A percentile compares a stretch with the other conserved stretches of the same genome.
phyloP scores from a whole-genome alignment of 2,113 vertebrate genomes.

The Triplophysa dalaica region DNA sequence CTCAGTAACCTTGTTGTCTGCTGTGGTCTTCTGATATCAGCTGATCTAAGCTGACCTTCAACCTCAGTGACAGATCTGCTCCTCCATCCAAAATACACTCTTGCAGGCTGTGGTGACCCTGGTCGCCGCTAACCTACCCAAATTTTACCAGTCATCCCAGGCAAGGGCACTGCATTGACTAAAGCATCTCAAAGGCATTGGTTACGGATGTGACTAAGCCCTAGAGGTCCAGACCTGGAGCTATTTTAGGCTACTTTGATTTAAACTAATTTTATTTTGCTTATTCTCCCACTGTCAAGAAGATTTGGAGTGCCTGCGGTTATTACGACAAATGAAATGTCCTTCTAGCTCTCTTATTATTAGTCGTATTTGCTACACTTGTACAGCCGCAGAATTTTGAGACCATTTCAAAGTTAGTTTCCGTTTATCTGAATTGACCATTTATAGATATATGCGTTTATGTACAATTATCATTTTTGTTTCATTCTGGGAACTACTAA shows the following conservation, averaged over 20 bases:
- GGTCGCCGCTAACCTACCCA: slow-evolving; percentile 30
- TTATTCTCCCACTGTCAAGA: slow-evolving; percentile 10
- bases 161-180: slow-evolving; percentile 37
- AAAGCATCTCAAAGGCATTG: slow-evolving; percentile 13
- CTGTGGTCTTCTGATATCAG: not conserved
- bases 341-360: not conserved
- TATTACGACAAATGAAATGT: not conserved
- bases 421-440: too few species aligned
- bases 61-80: not conserved
- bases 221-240: slow-evolving; percentile 24
- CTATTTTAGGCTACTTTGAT: slow-evolving; percentile 13
- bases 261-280: slow-evolving; percentile 21
- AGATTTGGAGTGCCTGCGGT: not conserved
- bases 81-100: not conserved
- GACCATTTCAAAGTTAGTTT: too few species aligned
- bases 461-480: too few species aligned
- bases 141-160: slow-evolving; percentile 40
- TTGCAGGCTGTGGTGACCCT: slow-evolving; percentile 16
- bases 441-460: too few species aligned
- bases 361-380: not conserved
- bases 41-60: slow-evolving; percentile 3
- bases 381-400: too few species aligned
- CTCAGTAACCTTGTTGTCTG: slow-evolving; percentile 1
- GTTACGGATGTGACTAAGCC: slow-evolving; percentile 22
- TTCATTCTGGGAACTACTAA: too few species aligned